These are phyloP conservation scores for Acheta domesticus DNA, from an alignment of 2,888 invertebrate genomes.

Conservation along the genomic window DNA sequence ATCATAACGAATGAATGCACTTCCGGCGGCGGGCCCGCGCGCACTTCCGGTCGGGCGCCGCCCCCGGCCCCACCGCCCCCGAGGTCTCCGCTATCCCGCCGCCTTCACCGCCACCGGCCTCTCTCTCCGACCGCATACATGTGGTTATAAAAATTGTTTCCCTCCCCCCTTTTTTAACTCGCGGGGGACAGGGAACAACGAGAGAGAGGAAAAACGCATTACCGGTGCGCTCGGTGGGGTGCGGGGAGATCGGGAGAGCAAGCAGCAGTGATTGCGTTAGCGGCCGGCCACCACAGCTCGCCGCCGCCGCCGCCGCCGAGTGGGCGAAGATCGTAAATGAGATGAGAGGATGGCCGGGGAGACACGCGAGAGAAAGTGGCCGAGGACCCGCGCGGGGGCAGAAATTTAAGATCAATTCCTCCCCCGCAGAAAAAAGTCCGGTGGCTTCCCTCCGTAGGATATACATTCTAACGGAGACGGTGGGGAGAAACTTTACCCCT, in stretches of 20 bases:
- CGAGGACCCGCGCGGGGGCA: conserved; percentile 1
- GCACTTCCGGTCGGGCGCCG: neutral
- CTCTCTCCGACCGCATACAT: neutral
- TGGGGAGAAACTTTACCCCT: neutral
- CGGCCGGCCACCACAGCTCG: neutral
- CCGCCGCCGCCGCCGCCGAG: too few species aligned
- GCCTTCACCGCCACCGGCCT: neutral
- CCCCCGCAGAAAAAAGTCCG: neutral
- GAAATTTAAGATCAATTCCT: conserved; percentile 18
- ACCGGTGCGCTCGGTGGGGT: neutral
- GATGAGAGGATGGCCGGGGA: neutral
- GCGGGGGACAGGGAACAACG: neutral
- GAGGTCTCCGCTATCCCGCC: neutral
- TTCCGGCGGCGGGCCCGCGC: conserved; percentile 1
- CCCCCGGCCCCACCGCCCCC: neutral
- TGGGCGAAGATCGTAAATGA: conserved; percentile 12
- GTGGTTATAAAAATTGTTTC: conserved; percentile 18
- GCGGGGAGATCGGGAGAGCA: neutral
- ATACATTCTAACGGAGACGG: neutral
- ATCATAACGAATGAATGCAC: conserved; percentile 10
- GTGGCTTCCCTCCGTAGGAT: conserved; percentile 4
- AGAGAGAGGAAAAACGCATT: conserved; percentile 18
- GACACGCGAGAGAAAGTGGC: neutral
- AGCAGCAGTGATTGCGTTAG: conserved; percentile 10
- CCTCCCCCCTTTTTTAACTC: neutral